Evolutionary conservation across 1,140 invertebrate genomes (phyloP), one percentile per base, ranked within the genome.

Genomic region (Colletes latitarsis): DNA sequence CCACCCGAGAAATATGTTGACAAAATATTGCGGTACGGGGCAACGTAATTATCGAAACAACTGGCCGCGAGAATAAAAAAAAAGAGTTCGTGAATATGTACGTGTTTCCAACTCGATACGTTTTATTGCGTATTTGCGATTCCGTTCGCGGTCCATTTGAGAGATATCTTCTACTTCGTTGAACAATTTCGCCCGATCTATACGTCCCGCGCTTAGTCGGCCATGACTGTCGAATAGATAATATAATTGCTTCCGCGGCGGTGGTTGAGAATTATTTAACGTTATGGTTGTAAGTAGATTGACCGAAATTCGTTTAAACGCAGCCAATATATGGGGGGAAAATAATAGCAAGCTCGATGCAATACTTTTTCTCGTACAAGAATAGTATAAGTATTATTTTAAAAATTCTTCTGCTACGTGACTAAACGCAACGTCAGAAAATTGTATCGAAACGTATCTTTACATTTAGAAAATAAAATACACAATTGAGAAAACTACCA

Each of bases 221-320:
- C 17, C n/a, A n/a, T 52, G 58, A 19, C 68, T 55, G 55, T 53
- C 17, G 21, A 46, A 72, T 57, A 21, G 55, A 52, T 52, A 55
- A 82, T 72, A 78, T 82, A 79, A 79, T 78, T 82, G 68, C 79
- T 58, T 76, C 43, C 30, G 64, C 46, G 43, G 30, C 73, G 64
- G 63, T 76, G 64, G 6, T 52, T 66, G 64, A 66, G 55, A 53
- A 53, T 76, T 30, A 17, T 55, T 46, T 46, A 6, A 9, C 43
- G 43, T 46, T 49, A 49, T 49, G 49, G 49, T 49, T 49, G 6
- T 49, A 49, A 49, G 49, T 49, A 49, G 3, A 9, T 30, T 30
- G 30, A 46, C 43, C 43, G 43, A 6, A 46, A 46, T 46, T 46
- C 43, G 43, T 46, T 46, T 46, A 6, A 46, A 30, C 30, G 30